phyloP scores from a whole-genome alignment of 2,797 vertebrate species.

The Anisognathus igniventris region DNA sequence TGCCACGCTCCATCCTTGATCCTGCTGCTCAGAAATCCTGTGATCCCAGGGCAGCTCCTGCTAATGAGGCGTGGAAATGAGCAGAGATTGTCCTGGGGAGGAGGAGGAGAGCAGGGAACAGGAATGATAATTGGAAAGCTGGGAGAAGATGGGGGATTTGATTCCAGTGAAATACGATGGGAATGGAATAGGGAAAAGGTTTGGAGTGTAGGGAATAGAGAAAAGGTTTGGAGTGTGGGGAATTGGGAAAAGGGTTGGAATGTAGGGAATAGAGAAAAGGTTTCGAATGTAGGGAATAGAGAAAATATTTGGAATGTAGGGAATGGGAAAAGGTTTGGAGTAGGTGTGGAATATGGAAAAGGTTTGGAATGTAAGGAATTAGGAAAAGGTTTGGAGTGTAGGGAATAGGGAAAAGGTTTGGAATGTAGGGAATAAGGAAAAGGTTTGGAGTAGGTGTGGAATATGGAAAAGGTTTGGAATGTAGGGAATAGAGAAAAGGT shows the following conservation, averaged over 20 bases:
- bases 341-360: neutral
- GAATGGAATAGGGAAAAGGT: too few species aligned
- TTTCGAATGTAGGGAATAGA: too few species aligned
- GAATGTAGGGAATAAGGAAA: neutral
- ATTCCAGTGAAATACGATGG: neutral
- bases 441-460: too few species aligned
- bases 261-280: fast-evolving
- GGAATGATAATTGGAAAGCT: neutral
- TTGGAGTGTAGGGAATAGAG: too few species aligned
- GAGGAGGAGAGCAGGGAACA: neutral
- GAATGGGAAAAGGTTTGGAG: too few species aligned
- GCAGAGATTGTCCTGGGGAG: neutral
- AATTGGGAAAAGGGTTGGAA: too few species aligned
- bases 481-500: too few species aligned
- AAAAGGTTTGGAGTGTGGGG: neutral
- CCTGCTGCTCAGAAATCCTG: neutral
- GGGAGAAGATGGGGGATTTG: neutral
- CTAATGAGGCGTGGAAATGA: neutral
- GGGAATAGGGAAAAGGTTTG: neutral
- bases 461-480: too few species aligned
- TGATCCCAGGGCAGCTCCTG: neutral
- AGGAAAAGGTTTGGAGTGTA: too few species aligned
- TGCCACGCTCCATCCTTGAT: neutral
- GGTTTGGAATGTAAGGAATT: too few species aligned
- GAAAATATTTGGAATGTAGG: neutral